These are phyloP conservation scores for Lycodopsis pacificus DNA, from an alignment of 2,797 vertebrate genomes.

Conservation along the genomic window DNA sequence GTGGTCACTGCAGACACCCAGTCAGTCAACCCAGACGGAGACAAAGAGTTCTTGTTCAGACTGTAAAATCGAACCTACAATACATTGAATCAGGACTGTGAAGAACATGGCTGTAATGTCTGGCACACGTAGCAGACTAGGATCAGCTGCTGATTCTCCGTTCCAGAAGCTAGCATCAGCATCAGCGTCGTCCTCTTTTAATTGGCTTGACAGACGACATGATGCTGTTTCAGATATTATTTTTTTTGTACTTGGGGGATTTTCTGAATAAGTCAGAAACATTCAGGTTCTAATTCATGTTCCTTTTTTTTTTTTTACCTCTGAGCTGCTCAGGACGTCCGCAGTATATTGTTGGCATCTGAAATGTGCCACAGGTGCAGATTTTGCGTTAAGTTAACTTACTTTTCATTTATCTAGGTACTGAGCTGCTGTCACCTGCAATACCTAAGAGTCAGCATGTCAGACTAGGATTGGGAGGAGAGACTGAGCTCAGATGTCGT, in stretches of 20 bases:
- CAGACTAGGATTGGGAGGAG: constrained; percentile 33
- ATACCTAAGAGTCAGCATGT: constrained; percentile 47
- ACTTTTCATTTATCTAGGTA: constrained; percentile 27
- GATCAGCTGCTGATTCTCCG: constrained; percentile 16
- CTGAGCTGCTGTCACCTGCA: constrained; percentile 46
- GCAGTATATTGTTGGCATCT: not conserved
- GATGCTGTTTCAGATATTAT: constrained; percentile 4
- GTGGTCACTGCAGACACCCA: not conserved
- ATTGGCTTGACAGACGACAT: constrained; percentile 41
- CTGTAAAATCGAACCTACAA: not conserved
- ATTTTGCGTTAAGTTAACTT: constrained; percentile 25
- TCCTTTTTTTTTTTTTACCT: not conserved
- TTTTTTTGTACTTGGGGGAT: constrained; percentile 6
- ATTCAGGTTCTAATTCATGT: not conserved
- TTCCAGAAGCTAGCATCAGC: constrained; percentile 5
- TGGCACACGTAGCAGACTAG: not conserved
- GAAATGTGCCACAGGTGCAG: constrained; percentile 7
- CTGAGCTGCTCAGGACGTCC: not conserved
- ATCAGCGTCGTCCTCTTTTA: constrained; percentile 23
- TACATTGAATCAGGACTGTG: not conserved
- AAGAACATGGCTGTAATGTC: not conserved
- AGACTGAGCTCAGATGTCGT: constrained; percentile 19
- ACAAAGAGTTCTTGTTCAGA: constrained; percentile 5
- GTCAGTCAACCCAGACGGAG: constrained; percentile 1
- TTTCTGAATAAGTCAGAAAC: constrained; percentile 16